Evolutionary conservation across 2,113 vertebrate species (phyloP), one percentile per base, ranked within the genome.

Genomic region (Aegotheles bennettii): DNA sequence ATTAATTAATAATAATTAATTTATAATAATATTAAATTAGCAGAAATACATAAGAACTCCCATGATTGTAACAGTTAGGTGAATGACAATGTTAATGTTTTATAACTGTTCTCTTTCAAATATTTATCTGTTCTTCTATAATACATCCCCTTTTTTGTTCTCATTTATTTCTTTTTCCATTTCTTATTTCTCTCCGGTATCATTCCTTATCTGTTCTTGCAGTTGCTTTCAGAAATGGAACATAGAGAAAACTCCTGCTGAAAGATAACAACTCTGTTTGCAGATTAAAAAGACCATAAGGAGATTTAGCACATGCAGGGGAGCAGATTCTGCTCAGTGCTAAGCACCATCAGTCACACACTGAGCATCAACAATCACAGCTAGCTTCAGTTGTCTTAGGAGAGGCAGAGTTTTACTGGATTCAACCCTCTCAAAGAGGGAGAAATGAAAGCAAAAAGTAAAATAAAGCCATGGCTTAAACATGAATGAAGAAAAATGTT

Each of bases 211-310:
- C 92, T 92, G 59, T 81, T 94, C 59, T 80, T 13, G 3, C 90
- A 95, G 90, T 87, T 93, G 65, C 76, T 93, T 82, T 94, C 70
- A 86, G 76, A 94, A 96, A 91, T 23, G 35, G 36, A 82, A 90
- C 56, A 38, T 84, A 86, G 57, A 51, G 74, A 87, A 96, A 94
- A 63, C 36, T 89, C 79, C 35, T 18, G 28, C 63, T 81, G 68
- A 78, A 95, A 94, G 87, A 95, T 94, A 95, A 92, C 70, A 74
- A 60, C 71, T 90, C 60, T 93, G 91, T 88, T 94, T 92, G 87
- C 89, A 90, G 78, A 91, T 91, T 87, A 94, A 93, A 90, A 29
- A 90, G 75, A 75, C 73, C 54, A 83, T 54, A 54, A 88, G 87
- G 90, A 93, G 65, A 95, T 87, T 79, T 82, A 84, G 38, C 63